Evolutionary conservation across 2,113 vertebrate species (phyloP).

Genomic region (Podarcis raffonei): DNA sequence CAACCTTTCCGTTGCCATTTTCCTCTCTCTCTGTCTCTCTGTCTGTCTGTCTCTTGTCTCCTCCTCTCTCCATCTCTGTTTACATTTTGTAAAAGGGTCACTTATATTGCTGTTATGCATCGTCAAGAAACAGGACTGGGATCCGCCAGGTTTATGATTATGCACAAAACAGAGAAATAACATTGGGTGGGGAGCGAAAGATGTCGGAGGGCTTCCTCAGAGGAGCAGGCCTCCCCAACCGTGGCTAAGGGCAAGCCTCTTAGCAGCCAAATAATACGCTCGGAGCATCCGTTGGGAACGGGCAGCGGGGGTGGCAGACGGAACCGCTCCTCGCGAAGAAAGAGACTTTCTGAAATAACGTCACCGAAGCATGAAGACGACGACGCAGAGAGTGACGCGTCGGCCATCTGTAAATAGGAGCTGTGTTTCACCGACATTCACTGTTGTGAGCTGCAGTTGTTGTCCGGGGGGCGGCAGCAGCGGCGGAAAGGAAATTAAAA

Average conservation of each 20-base stretch:
- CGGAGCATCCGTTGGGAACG: not conserved
- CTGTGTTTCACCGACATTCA: not conserved
- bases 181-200: not conserved
- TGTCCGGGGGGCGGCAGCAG: constrained; percentile 7
- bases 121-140: constrained; percentile 72
- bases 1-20: constrained; percentile 62
- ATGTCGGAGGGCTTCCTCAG: not conserved
- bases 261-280: not conserved
- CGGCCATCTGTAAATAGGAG: not conserved
- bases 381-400: not conserved
- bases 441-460: not conserved
- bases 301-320: not conserved
- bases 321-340: constrained; percentile 30
- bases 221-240: constrained; percentile 34
- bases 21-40: constrained; percentile 32
- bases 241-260: not conserved
- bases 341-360: not conserved
- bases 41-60: constrained; percentile 7
- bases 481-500: not conserved
- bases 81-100: constrained; percentile 80
- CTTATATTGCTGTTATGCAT: constrained; percentile 76
- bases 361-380: rapidly evolving
- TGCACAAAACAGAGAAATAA: constrained; percentile 38
- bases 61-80: constrained; percentile 47
- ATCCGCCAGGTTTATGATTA: constrained; percentile 68